Base-by-base conservation (phyloP, 2,888 invertebrate genomes). In the Theretra japonica region DNA sequence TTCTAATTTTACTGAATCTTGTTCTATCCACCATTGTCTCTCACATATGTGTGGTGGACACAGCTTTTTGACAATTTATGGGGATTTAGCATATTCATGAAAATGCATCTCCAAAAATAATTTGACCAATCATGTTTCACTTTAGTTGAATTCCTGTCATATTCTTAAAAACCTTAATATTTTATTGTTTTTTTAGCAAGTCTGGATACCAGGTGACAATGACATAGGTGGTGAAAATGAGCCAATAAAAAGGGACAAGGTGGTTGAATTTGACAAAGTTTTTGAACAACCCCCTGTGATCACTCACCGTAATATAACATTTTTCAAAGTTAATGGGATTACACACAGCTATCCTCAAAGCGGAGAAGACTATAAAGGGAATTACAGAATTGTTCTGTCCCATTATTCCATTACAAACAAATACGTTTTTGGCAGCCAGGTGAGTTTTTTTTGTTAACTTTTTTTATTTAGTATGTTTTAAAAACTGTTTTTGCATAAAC, bases 201-300 rank as follows among this genome's bases (percentile, higher is more conserved):
- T 99, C 70, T 98, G 97, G 95, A 90, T 99, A 75, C 98, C 99
- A 25, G 99, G 99, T 6, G 99, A 99, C 88, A 99, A 99, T 90
- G 99, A 99, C 86, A 98, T 99, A 73, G 99, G 99, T 8, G 99
- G 99, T 19, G 99, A 99, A 91, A 96, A 95, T 74, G 96, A 97
- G 81, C 95, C 96, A 57, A 95, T 98, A 59, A 96, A 96, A 28
- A 90, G 93, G 65, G 89, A 95, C n/a, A 98, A 97, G 91, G 86
- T 97, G 7, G 88, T 94, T 21, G 96, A 97, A 81, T 98, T 98
- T 86, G 95, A 96, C 73, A 94, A 95, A 78, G 96, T 96, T 76
- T 98, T 98, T 86, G 95, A 95, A 50, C 97, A 97, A 80, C 95
- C 96, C 3, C 95, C 96, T 77, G 90, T 96, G 0, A 94, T 97